Evolutionary conservation across 37 sponge, comb jelly and placozoan species (phyloP).

Genomic region (Geodia barretti): DNA sequence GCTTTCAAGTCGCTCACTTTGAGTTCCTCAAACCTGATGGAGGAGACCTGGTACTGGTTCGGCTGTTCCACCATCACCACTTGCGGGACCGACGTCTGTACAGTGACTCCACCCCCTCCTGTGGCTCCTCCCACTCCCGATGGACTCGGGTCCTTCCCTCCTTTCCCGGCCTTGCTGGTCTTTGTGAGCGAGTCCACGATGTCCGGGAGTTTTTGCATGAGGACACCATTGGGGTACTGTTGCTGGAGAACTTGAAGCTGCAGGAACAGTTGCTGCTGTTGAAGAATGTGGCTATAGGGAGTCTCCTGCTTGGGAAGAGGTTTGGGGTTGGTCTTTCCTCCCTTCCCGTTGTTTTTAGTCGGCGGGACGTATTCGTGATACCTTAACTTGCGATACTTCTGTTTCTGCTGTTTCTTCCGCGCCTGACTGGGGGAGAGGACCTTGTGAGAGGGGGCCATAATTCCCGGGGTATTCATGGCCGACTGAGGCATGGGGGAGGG

Average conservation of each 20-base stretch:
- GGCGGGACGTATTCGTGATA: conserved; percentile 84
- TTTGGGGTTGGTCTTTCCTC: conserved; percentile 57
- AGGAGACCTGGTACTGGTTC: conserved; percentile 26
- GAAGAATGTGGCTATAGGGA: conserved; percentile 70
- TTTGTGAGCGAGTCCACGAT: conserved; percentile 41
- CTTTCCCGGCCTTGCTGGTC: conserved; percentile 14
- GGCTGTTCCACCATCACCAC: conserved; percentile 57
- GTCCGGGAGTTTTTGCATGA: conserved; percentile 80
- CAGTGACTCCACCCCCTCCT: not conserved
- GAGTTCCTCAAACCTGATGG: conserved; percentile 71
- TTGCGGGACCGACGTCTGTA: conserved; percentile 33
- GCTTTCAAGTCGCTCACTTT: conserved; percentile 74
- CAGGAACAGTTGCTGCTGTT: conserved; percentile 89
- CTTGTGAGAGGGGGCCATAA: conserved; percentile 11
- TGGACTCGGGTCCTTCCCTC: not conserved
- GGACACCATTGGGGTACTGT: conserved; percentile 74
- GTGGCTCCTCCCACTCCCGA: not conserved
- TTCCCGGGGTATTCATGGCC: conserved; percentile 9
- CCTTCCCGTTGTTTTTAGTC: conserved; percentile 61
- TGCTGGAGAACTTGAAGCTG: conserved; percentile 86
- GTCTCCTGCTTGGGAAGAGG: conserved; percentile 52
- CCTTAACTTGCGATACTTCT: conserved; percentile 63
- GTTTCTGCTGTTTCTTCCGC: conserved; percentile 56
- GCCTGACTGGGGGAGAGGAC: conserved; percentile 40
- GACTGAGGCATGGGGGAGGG: not conserved